A percentile compares a stretch with the other conserved stretches of the same genome.
phyloP scores from a whole-genome alignment of 64 coral and sea anemone species.

The Pocillopora damicornis region DNA sequence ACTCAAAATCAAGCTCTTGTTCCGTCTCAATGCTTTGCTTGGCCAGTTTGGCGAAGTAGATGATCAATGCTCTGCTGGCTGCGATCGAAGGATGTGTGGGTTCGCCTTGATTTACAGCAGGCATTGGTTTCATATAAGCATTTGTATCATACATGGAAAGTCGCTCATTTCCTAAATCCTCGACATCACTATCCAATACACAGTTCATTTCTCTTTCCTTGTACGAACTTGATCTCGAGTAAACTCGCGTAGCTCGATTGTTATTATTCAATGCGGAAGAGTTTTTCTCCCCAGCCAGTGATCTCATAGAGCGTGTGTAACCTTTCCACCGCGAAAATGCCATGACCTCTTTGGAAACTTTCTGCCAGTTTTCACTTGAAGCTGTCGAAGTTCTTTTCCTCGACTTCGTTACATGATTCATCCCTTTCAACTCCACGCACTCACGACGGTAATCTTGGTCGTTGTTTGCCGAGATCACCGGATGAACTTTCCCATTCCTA shows the following conservation, averaged over 20 bases:
- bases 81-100: conserved; percentile 37
- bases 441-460: not conserved
- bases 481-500: conserved; percentile 51
- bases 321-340: conserved; percentile 41
- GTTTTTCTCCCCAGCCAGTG: not conserved
- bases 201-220: conserved; percentile 25
- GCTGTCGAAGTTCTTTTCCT: not conserved
- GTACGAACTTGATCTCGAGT: not conserved
- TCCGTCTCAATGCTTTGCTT: conserved; percentile 50
- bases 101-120: conserved; percentile 29
- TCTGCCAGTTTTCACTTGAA: conserved; percentile 32
- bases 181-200: conserved; percentile 83
- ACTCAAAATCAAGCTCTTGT: conserved; percentile 84
- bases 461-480: not conserved
- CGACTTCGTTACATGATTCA: conserved; percentile 42
- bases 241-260: not conserved
- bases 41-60: conserved; percentile 95
- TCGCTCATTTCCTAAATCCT: conserved; percentile 64
- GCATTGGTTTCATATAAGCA: conserved; percentile 61
- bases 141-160: conserved; percentile 52
- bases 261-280: not conserved
- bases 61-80: conserved; percentile 78
- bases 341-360: conserved; percentile 15
- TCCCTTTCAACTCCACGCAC: conserved; percentile 28
- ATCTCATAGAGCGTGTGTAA: conserved; percentile 48